Base-by-base conservation (phyloP, 2,888 invertebrate genomes). In the Acanthacorydalis orientalis region DNA sequence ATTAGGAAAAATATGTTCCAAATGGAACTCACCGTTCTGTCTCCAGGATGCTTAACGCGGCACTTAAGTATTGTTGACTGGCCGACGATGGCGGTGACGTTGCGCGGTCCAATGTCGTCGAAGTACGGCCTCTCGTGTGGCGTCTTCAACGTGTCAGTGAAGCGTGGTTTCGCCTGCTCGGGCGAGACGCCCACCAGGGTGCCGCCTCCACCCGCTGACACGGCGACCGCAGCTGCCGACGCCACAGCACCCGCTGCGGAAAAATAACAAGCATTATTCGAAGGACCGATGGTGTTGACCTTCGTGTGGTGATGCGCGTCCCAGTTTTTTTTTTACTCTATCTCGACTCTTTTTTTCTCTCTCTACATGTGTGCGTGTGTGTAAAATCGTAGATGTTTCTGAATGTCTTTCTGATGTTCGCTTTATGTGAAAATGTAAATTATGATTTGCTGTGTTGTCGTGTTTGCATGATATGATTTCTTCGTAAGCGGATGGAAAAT, bases 21-120 rank as follows among this genome's bases (percentile, higher is more conserved):
- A 38, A 12, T 23, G 23, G 16, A 33, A 67, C 81, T 79, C 64
- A 88, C 89, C 65, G 87, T 88, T 64, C 87, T 74, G 63, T 89
- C 85, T 44, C 86, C 87, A 57, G 85, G 83, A 64, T 88, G 83
- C 62, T 87, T 88, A 43, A 88, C 88, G 48, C 86, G 74, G 65
- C 89, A 89, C 59, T 80, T 77, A 54, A 89, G 72, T 55, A 83
- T 72, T 15, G 85, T 80, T 2, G 81, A 77, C 65, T 89, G 87
- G 3, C 88, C 89, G 34, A 87, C 84, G 47, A 88, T 83, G 12
- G 86, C 79, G 1, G 88, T 83, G 53, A 89, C 79, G 67, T 89
- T 89, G 52, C 86, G 72, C 0, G 84, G 80, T 6, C 83, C 83
- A 51, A 86, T 77, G 64, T 88, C 87, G 62, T 88, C 88, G 63